Evolutionary conservation across 2,888 invertebrate genomes (phyloP).

Genomic region (Drosophila ochracea): DNA sequence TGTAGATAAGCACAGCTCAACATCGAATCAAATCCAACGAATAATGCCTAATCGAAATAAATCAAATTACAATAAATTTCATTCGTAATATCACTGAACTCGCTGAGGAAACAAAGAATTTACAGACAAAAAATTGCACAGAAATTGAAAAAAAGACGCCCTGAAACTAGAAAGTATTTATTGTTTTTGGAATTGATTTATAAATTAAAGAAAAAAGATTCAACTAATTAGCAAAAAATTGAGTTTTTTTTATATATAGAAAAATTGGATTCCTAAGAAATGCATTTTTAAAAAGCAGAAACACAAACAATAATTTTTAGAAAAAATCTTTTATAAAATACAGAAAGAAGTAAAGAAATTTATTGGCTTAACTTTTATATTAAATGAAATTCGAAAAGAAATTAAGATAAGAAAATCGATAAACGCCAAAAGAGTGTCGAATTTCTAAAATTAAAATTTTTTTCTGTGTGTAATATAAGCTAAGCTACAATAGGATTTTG

Average conservation of each 20-base stretch:
- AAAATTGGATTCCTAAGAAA: no score
- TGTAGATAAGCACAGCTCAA: slow-evolving; percentile 28
- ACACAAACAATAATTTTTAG: no score
- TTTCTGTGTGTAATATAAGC: neutral
- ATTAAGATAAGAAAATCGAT: neutral
- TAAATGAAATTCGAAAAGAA: neutral
- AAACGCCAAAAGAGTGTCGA: no score
- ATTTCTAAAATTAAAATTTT: neutral
- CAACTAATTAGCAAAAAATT: no score
- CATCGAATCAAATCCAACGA: slow-evolving; percentile 4
- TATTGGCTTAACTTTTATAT: neutral
- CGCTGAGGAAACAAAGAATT: neutral
- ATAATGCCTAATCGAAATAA: slow-evolving; percentile 15
- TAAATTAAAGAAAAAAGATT: no score
- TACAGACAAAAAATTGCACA: neutral
- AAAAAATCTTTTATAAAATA: neutral
- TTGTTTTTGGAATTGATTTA: no score
- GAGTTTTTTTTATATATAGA: no score
- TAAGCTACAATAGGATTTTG: neutral
- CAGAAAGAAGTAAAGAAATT: neutral
- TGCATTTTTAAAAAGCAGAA: no score
- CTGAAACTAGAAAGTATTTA: no score
- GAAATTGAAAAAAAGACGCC: no score
- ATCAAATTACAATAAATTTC: neutral
- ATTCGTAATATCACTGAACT: neutral